Evolutionary conservation across 2,797 vertebrate species (phyloP).

Genomic region (Megaceryle alcyon): DNA sequence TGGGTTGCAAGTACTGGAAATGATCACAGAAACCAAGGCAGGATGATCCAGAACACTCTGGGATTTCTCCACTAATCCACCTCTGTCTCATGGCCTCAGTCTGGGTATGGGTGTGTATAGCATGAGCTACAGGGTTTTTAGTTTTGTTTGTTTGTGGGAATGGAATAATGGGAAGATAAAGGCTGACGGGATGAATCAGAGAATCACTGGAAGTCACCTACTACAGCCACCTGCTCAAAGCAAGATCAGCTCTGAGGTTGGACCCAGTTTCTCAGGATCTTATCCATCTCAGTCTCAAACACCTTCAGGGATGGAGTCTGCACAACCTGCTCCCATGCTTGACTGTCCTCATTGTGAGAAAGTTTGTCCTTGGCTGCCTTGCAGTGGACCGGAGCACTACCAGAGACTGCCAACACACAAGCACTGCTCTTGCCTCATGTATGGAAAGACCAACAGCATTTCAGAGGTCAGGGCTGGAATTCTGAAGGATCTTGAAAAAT

Average conservation of each 20-base stretch:
- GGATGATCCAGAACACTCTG: background rate
- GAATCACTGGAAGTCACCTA: background rate
- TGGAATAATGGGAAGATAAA: background rate
- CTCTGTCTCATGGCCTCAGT: background rate
- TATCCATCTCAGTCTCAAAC: background rate
- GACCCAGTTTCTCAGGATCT: background rate
- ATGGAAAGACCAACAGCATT: background rate
- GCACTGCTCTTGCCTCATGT: background rate
- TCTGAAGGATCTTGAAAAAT: background rate
- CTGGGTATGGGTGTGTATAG: rapidly evolving
- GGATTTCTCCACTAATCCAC: background rate
- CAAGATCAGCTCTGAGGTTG: background rate
- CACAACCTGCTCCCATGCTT: background rate
- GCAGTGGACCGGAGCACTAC: background rate
- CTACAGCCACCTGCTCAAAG: background rate
- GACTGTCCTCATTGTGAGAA: background rate
- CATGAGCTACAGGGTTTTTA: background rate
- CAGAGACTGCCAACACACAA: background rate
- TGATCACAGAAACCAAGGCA: background rate
- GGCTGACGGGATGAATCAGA: background rate
- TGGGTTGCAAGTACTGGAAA: background rate
- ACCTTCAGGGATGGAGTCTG: background rate
- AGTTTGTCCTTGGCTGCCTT: background rate
- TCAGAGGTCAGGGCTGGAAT: background rate
- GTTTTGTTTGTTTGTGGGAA: too few relatives aligned